Base-by-base conservation (phyloP, 2,888 invertebrate genomes). In the Malachius bipustulatus region DNA sequence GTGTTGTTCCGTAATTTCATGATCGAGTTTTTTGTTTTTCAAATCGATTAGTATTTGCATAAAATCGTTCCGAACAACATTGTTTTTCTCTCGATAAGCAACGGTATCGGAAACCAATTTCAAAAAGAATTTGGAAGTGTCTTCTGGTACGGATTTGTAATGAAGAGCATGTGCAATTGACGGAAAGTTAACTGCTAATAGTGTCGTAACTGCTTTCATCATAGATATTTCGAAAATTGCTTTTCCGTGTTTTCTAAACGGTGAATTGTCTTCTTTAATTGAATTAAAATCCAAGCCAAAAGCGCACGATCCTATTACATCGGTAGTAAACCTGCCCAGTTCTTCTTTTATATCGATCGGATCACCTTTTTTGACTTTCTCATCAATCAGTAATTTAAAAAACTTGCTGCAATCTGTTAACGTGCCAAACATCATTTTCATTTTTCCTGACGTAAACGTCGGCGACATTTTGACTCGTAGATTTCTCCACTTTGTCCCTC, bases 201-300 rank as follows among this genome's bases (percentile, higher is more conserved):
- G 12, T 4, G 14, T n/a, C 13, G 16, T 8, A 3, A 29, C 6
- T 4, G n/a, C 26, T 30, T 32, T 31, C 3, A 38, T 2, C 11
- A 32, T 31, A 16, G 32, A 13, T 2, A 33, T 14, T 14, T 32
- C 15, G 14, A 37, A 34, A 14, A 40, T 11, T 26, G 26, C 36
- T 16, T 34, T 26, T 10, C 41, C 41, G 15, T 34, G 29, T 19
- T 33, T 16, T 14, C 30, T 28, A 50, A 71, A 70, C 4, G 24
- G 24, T n/a, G 69, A 65, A 39, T 69, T 56, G 0, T 66, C 59
- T 51, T 69, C 61, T 34, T 62, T 60, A 31, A 73, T 64, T 13
- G 68, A 66, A 45, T 73, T 67, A 42, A 69, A 68, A 41, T 72
- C 68, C 3, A 73, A 58, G 15, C 73, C 73, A 49, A 73, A 74